Conservation (phyloP, 2,888 invertebrate genomes). For the Ryuthela nishihirai region DNA sequence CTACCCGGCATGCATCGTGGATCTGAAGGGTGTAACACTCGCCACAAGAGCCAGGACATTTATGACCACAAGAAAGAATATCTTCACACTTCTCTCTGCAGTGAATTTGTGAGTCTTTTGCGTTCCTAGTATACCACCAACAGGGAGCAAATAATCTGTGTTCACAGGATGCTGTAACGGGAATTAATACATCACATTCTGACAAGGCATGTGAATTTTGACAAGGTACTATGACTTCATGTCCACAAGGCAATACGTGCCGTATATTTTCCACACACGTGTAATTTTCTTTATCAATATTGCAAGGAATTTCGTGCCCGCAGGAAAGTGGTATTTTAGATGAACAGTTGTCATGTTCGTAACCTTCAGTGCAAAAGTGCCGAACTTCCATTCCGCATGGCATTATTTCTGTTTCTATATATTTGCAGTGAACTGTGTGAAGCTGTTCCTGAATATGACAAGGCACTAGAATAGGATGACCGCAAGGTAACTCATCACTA, state of each 20-base stretch:
- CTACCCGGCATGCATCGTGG: conserved; percentile 46
- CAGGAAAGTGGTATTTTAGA: background rate
- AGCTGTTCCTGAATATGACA: too few species aligned
- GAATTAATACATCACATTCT: background rate
- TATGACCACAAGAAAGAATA: conserved; percentile 48
- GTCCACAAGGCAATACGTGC: background rate
- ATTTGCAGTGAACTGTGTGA: too few species aligned
- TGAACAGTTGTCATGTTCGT: background rate
- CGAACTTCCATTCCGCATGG: background rate
- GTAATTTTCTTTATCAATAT: too few species aligned
- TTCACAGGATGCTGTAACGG: conserved; percentile 42
- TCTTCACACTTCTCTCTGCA: conserved; percentile 47
- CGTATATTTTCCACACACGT: too few species aligned
- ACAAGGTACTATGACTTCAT: background rate
- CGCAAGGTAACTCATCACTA: too few species aligned
- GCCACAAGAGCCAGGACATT: conserved; percentile 48
- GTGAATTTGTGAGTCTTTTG: conserved; percentile 47
- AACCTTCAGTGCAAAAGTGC: background rate
- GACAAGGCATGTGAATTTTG: background rate
- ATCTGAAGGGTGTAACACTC: conserved; percentile 49
- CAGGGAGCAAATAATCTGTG: too few species aligned
- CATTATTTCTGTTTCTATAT: background rate
- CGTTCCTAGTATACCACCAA: too few species aligned
- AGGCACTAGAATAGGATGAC: too few species aligned
- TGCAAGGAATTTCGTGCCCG: background rate